Conservation (phyloP, 2,888 invertebrate species). For the Neoaliturus tenellus region DNA sequence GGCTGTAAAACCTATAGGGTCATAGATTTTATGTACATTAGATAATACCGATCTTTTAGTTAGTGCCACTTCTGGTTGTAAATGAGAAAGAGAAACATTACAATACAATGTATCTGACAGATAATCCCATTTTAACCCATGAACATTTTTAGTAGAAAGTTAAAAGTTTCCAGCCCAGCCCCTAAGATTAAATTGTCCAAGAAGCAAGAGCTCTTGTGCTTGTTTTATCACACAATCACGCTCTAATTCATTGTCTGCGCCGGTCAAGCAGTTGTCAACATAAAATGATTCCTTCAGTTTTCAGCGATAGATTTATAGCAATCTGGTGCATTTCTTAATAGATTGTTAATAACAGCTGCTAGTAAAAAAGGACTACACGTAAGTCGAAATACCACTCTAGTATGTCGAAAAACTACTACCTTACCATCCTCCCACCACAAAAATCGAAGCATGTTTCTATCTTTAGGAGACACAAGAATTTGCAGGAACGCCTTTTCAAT, state of each 20-base stretch:
- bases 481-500: constrained; percentile 64
- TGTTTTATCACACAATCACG: background rate
- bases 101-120: too few species aligned
- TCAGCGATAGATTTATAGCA: background rate
- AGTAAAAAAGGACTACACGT: background rate
- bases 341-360: background rate
- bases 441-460: constrained; percentile 41
- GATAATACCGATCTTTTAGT: constrained; percentile 45
- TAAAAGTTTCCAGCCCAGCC: constrained; percentile 29
- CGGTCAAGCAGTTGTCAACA: constrained; percentile 52
- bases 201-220: background rate
- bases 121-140: constrained; percentile 46
- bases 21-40: constrained; percentile 61
- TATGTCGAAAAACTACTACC: constrained; percentile 35
- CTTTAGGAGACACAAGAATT: constrained; percentile 52
- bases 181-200: constrained; percentile 47
- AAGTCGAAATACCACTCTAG: constrained; percentile 34
- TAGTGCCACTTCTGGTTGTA: too few species aligned
- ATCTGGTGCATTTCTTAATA: background rate
- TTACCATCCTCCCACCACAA: constrained; percentile 47
- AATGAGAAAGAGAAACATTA: too few species aligned
- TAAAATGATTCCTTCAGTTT: constrained; percentile 28
- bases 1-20: constrained; percentile 63
- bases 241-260: constrained; percentile 26
- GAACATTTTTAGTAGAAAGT: background rate